Evolutionary conservation across 2,113 vertebrate species (phyloP).

Genomic region (Percina caprodes): DNA sequence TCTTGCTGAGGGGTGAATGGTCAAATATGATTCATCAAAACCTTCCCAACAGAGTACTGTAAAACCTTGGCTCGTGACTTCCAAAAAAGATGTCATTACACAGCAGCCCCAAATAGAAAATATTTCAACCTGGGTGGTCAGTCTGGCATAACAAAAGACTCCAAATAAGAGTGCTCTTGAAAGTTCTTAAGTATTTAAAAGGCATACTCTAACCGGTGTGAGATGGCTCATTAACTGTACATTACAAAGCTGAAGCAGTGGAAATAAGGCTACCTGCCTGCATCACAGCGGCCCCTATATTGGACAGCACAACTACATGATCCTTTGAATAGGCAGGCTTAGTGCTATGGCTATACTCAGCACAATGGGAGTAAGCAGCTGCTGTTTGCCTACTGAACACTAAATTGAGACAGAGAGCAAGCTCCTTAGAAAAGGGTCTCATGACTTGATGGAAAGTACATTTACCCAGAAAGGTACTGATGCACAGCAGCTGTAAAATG

Average conservation of each 20-base stretch:
- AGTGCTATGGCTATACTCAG: slow-evolving; percentile 49
- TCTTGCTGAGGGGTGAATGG: slow-evolving; percentile 31
- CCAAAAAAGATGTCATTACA: slow-evolving; percentile 49
- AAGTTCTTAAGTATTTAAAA: slow-evolving; percentile 56
- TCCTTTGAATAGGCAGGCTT: slow-evolving; percentile 55
- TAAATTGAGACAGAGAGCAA: slow-evolving; percentile 55
- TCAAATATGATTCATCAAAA: slow-evolving; percentile 54
- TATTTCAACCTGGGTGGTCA: slow-evolving; percentile 24
- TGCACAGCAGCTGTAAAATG: slow-evolving; percentile 8
- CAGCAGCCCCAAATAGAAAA: slow-evolving; percentile 23
- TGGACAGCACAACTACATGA: slow-evolving; percentile 46
- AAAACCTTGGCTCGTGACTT: slow-evolving; percentile 38
- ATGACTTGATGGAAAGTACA: slow-evolving; percentile 12
- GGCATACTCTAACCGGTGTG: slow-evolving; percentile 43
- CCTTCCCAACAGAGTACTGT: slow-evolving; percentile 35
- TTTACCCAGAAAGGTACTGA: slow-evolving; percentile 31
- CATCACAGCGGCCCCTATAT: slow-evolving; percentile 65
- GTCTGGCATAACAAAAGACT: slow-evolving; percentile 36
- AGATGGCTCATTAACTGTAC: slow-evolving; percentile 74
- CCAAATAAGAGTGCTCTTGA: slow-evolving; percentile 46
- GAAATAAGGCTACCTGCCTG: slow-evolving; percentile 66
- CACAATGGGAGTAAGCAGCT: slow-evolving; percentile 59
- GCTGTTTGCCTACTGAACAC: slow-evolving; percentile 63
- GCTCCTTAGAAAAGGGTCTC: background rate
- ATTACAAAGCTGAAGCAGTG: slow-evolving; percentile 58